phyloP scores from a whole-genome alignment of 1,140 invertebrate species.

The Acromyrmex charruanus region DNA sequence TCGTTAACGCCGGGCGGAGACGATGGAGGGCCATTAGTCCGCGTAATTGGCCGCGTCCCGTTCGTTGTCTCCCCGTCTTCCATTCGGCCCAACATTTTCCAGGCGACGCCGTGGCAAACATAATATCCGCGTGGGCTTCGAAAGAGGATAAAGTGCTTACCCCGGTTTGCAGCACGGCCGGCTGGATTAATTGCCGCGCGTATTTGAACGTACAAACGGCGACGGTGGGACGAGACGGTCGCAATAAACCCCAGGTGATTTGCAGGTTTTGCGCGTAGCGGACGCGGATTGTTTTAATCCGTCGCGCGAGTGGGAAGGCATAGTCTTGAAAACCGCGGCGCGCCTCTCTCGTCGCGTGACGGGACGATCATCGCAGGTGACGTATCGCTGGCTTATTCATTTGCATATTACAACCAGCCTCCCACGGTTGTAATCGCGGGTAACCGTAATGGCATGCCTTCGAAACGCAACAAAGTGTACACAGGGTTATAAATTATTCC shows the following conservation, averaged over 20 bases:
- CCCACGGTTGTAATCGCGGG: constrained; percentile 54
- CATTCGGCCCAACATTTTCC: constrained; percentile 60
- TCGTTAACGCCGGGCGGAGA: constrained; percentile 57
- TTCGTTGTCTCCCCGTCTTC: constrained; percentile 48
- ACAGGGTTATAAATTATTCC: constrained; percentile 43
- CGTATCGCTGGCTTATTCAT: constrained; percentile 58
- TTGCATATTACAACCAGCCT: constrained; percentile 59
- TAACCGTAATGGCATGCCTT: constrained; percentile 35
- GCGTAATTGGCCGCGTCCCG: constrained; percentile 62
- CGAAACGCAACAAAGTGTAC: constrained; percentile 51
- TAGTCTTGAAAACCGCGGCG: constrained; percentile 49
- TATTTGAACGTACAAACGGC: constrained; percentile 23
- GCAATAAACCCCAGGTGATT: constrained; percentile 57
- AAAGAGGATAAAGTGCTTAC: constrained; percentile 66
- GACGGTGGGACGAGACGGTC: not conserved
- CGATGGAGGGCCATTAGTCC: constrained; percentile 59
- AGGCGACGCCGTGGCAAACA: constrained; percentile 49
- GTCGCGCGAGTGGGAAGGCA: constrained; percentile 32
- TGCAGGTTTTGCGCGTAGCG: constrained; percentile 41
- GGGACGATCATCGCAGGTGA: constrained; percentile 52
- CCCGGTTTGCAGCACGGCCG: constrained; percentile 14
- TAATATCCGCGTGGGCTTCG: constrained; percentile 64
- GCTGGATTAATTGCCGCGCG: constrained; percentile 57
- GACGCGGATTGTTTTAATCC: constrained; percentile 56
- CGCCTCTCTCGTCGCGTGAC: constrained; percentile 7